A percentile compares a stretch with the other conserved stretches of the same genome.
Evolutionary conservation across 2,797 vertebrate genomes (phyloP).

Genomic region (Acrossocheilus wenchowensis): DNA sequence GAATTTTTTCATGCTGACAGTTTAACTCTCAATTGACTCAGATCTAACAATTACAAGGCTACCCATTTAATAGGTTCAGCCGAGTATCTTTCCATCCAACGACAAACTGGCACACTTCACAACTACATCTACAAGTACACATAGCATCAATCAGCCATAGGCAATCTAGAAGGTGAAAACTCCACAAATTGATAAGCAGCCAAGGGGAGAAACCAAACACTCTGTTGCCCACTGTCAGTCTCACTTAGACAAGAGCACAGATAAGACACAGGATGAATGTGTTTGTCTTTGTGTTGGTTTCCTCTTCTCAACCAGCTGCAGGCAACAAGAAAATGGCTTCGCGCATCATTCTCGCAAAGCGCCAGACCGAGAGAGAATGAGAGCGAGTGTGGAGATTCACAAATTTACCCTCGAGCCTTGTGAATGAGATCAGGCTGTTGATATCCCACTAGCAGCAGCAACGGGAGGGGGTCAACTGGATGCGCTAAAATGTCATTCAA

Average conservation of each 20-base stretch:
- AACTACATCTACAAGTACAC: neutral
- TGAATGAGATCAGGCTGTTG: conserved; percentile 45
- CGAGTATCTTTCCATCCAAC: neutral
- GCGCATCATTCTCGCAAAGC: conserved; percentile 1
- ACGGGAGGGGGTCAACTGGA: conserved; percentile 17
- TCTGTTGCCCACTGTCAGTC: conserved; percentile 52
- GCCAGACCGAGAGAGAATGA: conserved; percentile 23
- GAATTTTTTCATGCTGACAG: neutral
- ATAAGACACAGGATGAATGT: conserved; percentile 35
- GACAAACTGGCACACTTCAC: conserved; percentile 16
- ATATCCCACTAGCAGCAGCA: conserved; percentile 41
- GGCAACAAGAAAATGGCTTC: conserved; percentile 20
- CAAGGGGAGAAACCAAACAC: conserved; percentile 46
- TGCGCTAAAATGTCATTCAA: conserved; percentile 44
- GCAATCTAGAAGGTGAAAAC: conserved; percentile 37
- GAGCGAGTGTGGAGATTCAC: conserved; percentile 18
- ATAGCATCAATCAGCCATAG: conserved; percentile 2
- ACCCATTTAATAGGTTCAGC: neutral
- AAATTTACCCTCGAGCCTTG: conserved; percentile 46
- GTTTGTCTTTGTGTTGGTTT: conserved; percentile 23
- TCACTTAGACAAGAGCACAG: conserved; percentile 46
- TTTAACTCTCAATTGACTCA: neutral
- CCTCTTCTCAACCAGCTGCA: conserved; percentile 43
- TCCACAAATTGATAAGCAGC: conserved; percentile 42
- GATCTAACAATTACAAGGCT: neutral